phyloP scores from a whole-genome alignment of 2,113 vertebrate species.

The Zapus hudsonius region DNA sequence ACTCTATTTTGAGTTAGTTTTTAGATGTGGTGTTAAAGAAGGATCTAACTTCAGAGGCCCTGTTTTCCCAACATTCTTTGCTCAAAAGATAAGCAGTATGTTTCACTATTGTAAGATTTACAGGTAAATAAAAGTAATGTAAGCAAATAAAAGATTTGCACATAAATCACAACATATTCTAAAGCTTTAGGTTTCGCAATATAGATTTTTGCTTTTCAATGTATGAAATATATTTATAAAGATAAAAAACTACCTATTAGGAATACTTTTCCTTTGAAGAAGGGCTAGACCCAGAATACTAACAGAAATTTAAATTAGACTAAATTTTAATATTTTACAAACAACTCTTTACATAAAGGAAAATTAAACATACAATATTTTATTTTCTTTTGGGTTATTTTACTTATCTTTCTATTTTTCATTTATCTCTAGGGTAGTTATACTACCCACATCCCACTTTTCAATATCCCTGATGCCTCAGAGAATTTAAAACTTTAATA shows the following conservation, averaged over 20 bases:
- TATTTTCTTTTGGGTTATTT: not conserved
- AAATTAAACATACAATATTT: not conserved
- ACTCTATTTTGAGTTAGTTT: not conserved
- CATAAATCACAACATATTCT: not conserved
- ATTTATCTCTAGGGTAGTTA: not conserved
- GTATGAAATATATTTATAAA: not conserved
- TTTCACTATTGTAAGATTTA: not conserved
- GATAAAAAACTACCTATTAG: not conserved
- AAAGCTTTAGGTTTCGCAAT: not conserved
- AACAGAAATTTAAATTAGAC: not conserved
- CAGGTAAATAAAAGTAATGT: not conserved
- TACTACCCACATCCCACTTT: not conserved
- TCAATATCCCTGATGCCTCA: not conserved
- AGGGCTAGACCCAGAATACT: not conserved
- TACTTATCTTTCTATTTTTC: not conserved
- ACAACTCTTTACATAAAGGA: not conserved
- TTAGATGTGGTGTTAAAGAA: not conserved
- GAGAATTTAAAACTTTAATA: constrained; percentile 48
- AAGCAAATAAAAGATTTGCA: not conserved
- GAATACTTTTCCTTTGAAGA: not conserved
- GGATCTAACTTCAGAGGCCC: not conserved
- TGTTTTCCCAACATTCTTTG: not conserved
- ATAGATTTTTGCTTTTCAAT: not conserved
- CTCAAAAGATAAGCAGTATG: not conserved
- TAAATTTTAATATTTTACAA: not conserved